Percentiles rank a stretch among this genome's conserved stretches.
These are phyloP conservation scores for Lampropteryx suffumata DNA, from an alignment of 2,888 invertebrate species.

Conservation along the genomic window DNA sequence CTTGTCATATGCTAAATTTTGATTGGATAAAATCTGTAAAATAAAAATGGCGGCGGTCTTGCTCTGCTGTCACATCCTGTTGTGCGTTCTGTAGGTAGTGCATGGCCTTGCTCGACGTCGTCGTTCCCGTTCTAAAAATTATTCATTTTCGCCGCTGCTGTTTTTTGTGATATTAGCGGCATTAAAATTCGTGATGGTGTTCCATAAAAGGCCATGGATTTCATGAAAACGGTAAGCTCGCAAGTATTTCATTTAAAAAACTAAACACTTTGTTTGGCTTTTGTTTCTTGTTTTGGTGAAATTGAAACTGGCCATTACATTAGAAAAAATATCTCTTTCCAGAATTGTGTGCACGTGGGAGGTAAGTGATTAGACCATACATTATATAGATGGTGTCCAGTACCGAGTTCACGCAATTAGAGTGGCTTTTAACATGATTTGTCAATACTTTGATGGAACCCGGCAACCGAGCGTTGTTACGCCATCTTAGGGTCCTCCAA, in stretches of 20 bases:
- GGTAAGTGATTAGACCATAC: conserved; percentile 77
- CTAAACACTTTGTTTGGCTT: conserved; percentile 78
- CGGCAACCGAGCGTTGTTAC: conserved; percentile 82
- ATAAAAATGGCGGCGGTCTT: conserved; percentile 63
- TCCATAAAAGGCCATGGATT: conserved; percentile 83
- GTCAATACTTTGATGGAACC: conserved; percentile 78
- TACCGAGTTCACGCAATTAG: conserved; percentile 61
- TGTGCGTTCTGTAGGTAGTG: conserved; percentile 66
- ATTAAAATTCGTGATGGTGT: conserved; percentile 81
- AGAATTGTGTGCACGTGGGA: conserved; percentile 81
- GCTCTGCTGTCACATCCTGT: conserved; percentile 75
- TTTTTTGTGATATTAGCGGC: conserved; percentile 65
- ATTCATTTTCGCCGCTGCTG: conserved; percentile 59
- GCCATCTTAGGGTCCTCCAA: conserved; percentile 81
- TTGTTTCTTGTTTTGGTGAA: conserved; percentile 84
- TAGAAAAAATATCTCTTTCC: conserved; percentile 83
- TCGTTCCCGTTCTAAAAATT: conserved; percentile 71
- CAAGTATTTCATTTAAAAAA: conserved; percentile 55
- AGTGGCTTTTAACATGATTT: conserved; percentile 73
- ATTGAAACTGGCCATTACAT: conserved; percentile 83
- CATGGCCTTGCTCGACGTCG: conserved; percentile 62
- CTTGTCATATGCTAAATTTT: conserved; percentile 38
- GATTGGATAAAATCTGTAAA: conserved; percentile 55
- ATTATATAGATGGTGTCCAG: conserved; percentile 64
- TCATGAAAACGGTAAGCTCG: conserved; percentile 82